Percentiles rank a stretch among this genome's conserved stretches.
Evolutionary conservation across 2,888 invertebrate species (phyloP).

Genomic region (Perdita meconis): DNA sequence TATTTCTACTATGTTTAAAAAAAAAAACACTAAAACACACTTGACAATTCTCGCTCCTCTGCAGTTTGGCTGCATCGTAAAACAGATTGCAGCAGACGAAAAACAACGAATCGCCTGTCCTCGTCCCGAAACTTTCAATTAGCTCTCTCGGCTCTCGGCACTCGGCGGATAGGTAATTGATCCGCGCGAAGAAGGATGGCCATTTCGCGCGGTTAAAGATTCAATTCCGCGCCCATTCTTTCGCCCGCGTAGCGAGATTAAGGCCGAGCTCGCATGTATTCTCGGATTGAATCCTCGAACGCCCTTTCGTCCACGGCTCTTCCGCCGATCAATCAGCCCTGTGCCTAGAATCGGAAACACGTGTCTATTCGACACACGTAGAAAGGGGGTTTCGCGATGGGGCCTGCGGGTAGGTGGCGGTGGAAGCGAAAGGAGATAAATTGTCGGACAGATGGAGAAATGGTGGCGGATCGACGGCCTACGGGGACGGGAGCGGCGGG

Average conservation of each 20-base stretch:
- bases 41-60: too few species aligned
- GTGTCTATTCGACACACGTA: slow-evolving; percentile 61
- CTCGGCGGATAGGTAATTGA: slow-evolving; percentile 61
- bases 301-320: slow-evolving; percentile 54
- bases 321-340: slow-evolving; percentile 67
- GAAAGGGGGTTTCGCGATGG: slow-evolving; percentile 14
- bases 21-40: too few species aligned
- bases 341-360: slow-evolving; percentile 52
- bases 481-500: slow-evolving; percentile 24
- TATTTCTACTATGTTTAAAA: too few species aligned
- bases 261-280: slow-evolving; percentile 64
- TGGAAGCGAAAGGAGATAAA: slow-evolving; percentile 48
- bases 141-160: background rate
- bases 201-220: slow-evolving; percentile 32
- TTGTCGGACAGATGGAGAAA: slow-evolving; percentile 56
- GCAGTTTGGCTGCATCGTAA: too few species aligned
- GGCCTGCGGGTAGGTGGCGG: slow-evolving; percentile 6
- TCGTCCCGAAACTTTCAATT: slow-evolving; percentile 17
- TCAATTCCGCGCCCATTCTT: slow-evolving; percentile 55
- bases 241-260: slow-evolving; percentile 64
- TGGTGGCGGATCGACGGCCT: slow-evolving; percentile 25
- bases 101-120: slow-evolving; percentile 19
- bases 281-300: slow-evolving; percentile 69
- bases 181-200: slow-evolving; percentile 7
- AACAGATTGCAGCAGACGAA: background rate